phyloP scores from a whole-genome alignment of 2,113 vertebrate genomes.

The Oncorhynchus masou region DNA sequence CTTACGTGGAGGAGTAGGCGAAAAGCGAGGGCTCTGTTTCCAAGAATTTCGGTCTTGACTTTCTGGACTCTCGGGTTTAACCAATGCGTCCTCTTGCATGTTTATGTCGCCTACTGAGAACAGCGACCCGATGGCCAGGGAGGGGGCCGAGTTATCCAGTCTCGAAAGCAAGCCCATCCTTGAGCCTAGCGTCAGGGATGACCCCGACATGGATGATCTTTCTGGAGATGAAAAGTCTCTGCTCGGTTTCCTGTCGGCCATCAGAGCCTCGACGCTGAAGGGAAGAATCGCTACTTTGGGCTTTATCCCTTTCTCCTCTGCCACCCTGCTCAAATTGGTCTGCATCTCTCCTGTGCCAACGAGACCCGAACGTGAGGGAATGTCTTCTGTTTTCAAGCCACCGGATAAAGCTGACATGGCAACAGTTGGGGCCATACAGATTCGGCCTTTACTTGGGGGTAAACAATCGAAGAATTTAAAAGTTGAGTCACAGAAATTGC shows the following conservation, averaged over 20 bases:
- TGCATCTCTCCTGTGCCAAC: slow-evolving; percentile 74
- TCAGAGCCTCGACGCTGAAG: slow-evolving; percentile 97
- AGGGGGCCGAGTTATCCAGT: slow-evolving; percentile 76
- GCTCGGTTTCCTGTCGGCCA: slow-evolving; percentile 89
- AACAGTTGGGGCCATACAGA: slow-evolving; percentile 89
- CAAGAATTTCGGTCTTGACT: slow-evolving; percentile 83
- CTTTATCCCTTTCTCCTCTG: slow-evolving; percentile 76
- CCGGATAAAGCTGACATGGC: slow-evolving; percentile 84
- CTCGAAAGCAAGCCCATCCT: slow-evolving; percentile 65
- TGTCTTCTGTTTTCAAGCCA: slow-evolving; percentile 79
- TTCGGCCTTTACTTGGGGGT: slow-evolving; percentile 44
- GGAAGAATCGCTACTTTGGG: slow-evolving; percentile 85
- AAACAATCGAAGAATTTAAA: slow-evolving; percentile 14
- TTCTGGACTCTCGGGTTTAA: slow-evolving; percentile 89
- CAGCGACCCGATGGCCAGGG: slow-evolving; percentile 73
- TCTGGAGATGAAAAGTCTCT: slow-evolving; percentile 62
- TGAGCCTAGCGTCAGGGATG: slow-evolving; percentile 70
- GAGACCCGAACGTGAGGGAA: slow-evolving; percentile 58
- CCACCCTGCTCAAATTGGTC: slow-evolving; percentile 70
- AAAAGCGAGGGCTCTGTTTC: slow-evolving; percentile 87
- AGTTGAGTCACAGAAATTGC: slow-evolving; percentile 18
- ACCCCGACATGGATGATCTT: slow-evolving; percentile 59
- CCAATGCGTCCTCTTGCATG: slow-evolving; percentile 81
- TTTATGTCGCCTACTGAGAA: slow-evolving; percentile 86
- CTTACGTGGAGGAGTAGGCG: slow-evolving; percentile 88